Conservation (phyloP, 2,888 invertebrate species). For the Chymomyza amoena region DNA sequence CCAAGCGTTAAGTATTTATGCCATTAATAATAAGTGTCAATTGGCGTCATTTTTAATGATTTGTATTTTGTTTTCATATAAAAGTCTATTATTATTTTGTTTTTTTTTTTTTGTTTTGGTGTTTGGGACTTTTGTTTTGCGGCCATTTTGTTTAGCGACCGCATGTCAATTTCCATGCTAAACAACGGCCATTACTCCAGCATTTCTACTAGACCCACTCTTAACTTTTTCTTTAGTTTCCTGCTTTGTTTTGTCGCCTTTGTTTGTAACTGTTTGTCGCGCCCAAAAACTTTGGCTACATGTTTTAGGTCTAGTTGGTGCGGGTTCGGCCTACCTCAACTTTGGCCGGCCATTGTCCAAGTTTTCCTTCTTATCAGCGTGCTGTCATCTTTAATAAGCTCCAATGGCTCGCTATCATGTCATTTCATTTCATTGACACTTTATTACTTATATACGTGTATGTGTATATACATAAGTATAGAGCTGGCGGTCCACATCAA, state of each 20-base stretch:
- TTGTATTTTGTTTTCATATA: constrained; percentile 59
- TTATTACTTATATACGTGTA: constrained; percentile 47
- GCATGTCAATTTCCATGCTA: constrained; percentile 66
- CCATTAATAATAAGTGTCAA: constrained; percentile 68
- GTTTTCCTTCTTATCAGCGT: constrained; percentile 48
- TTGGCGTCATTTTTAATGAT: constrained; percentile 67
- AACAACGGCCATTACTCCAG: constrained; percentile 40
- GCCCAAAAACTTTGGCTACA: constrained; percentile 5
- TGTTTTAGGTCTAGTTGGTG: constrained; percentile 19
- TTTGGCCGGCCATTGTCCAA: constrained; percentile 36
- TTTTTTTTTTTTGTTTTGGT: constrained; percentile 18
- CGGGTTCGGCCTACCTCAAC: constrained; percentile 20
- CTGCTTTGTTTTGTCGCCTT: constrained; percentile 19
- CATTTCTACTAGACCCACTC: not conserved
- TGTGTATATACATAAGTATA: constrained; percentile 14
- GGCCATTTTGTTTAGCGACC: constrained; percentile 17
- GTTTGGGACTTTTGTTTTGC: constrained; percentile 53
- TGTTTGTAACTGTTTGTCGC: constrained; percentile 15
- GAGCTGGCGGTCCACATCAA: constrained; percentile 33
- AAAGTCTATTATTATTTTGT: constrained; percentile 32
- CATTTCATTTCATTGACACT: constrained; percentile 72
- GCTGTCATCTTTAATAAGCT: constrained; percentile 73
- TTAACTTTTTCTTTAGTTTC: not conserved
- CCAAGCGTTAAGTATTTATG: constrained; percentile 47
- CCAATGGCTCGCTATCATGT: constrained; percentile 63